Evolutionary conservation across 1,140 invertebrate species (phyloP).

Genomic region (Oppia nitens): DNA sequence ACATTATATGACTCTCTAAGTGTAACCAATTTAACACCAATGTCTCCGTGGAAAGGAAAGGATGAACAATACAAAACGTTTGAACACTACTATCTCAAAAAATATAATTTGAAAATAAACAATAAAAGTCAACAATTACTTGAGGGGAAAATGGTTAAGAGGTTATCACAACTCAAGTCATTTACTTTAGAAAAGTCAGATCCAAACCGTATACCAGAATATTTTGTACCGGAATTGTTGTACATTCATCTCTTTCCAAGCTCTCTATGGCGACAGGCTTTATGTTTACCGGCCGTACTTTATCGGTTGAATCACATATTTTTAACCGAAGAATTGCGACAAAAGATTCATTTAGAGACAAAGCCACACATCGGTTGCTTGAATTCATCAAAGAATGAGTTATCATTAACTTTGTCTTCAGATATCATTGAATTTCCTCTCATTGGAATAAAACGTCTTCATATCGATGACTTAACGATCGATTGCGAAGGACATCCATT

Average conservation of each 20-base stretch:
- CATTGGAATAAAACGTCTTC: not conserved
- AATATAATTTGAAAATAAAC: constrained; percentile 78
- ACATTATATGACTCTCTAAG: constrained; percentile 89
- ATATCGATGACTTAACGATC: not conserved
- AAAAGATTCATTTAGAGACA: constrained; percentile 55
- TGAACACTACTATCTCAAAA: constrained; percentile 79
- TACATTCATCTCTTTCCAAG: constrained; percentile 89
- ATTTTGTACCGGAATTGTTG: constrained; percentile 92
- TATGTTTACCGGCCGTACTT: constrained; percentile 84
- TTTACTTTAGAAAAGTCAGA: constrained; percentile 89
- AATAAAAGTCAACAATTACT: constrained; percentile 73
- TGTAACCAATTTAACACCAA: constrained; percentile 66
- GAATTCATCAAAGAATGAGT: not conserved
- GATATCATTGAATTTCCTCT: not conserved
- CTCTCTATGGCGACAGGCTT: constrained; percentile 88
- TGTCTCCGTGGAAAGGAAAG: constrained; percentile 82
- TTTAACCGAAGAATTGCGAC: constrained; percentile 77
- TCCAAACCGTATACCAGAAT: constrained; percentile 52
- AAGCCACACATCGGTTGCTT: constrained; percentile 23
- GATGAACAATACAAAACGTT: constrained; percentile 76
- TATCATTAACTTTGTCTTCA: not conserved
- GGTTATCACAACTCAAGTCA: constrained; percentile 85
- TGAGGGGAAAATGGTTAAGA: constrained; percentile 76
- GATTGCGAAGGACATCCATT: not conserved
- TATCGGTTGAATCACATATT: constrained; percentile 85